Evolutionary conservation across 2,797 vertebrate species (phyloP).

Genomic region (Dipus sagitta): DNA sequence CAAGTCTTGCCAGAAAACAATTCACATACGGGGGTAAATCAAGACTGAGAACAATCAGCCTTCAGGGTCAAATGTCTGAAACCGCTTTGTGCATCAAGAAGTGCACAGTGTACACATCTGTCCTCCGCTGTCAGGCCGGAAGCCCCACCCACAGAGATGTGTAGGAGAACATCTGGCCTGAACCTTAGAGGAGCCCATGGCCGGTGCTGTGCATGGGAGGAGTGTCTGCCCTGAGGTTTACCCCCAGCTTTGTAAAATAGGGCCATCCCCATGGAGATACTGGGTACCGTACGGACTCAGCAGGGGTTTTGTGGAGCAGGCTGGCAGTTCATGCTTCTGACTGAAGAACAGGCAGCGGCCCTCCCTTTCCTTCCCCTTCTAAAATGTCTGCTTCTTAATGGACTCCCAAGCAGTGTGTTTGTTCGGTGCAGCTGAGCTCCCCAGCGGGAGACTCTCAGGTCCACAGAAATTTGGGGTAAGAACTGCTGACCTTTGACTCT

Average conservation of each 20-base stretch:
- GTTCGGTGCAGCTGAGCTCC: constrained; percentile 71
- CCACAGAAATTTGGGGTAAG: constrained; percentile 78
- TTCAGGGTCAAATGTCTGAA: not conserved
- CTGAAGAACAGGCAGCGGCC: not conserved
- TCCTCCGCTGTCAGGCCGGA: not conserved
- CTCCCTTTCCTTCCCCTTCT: constrained; percentile 23
- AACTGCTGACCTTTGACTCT: constrained; percentile 78
- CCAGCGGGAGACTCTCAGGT: constrained; percentile 70
- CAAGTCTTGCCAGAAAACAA: constrained; percentile 23
- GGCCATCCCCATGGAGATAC: not conserved
- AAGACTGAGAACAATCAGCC: not conserved
- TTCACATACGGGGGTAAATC: not conserved
- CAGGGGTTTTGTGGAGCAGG: not conserved
- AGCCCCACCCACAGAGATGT: not conserved
- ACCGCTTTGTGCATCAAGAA: not conserved
- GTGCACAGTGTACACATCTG: not conserved
- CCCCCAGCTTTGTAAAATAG: constrained; percentile 15
- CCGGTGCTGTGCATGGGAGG: not conserved
- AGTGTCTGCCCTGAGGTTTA: not conserved
- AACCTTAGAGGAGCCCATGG: not conserved
- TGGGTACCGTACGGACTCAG: not conserved
- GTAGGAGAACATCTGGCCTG: not conserved
- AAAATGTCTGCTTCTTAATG: constrained; percentile 46
- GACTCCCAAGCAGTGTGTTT: constrained; percentile 62
- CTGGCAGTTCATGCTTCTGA: not conserved